Percentiles rank a stretch among this genome's conserved stretches.
Conservation (phyloP, 2,113 vertebrate species). For the Dryoscopus gambensis region DNA sequence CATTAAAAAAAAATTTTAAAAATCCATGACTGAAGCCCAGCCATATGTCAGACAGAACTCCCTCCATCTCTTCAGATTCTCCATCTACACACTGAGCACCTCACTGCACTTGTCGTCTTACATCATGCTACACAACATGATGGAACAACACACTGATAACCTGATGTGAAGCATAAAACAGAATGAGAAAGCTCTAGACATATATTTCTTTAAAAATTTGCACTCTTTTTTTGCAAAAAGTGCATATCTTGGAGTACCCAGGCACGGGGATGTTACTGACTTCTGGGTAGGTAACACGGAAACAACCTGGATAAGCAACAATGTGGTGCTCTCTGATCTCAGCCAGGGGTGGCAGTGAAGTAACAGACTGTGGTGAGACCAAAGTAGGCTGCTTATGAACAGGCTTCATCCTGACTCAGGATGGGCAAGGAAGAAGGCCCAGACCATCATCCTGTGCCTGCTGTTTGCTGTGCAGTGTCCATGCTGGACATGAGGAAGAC, state of each 20-base stretch:
- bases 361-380: not conserved
- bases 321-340: fast-evolving
- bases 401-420: not conserved
- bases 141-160: not conserved
- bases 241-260: not conserved
- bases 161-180: not conserved
- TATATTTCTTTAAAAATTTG: not conserved
- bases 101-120: not conserved
- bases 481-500: not conserved
- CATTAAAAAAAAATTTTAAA: not conserved
- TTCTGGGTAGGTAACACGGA: not conserved
- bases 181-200: not conserved
- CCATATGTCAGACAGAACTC: not conserved
- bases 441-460: not conserved
- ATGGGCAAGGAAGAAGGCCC: not conserved
- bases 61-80: not conserved
- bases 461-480: fast-evolving
- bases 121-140: not conserved
- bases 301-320: not conserved
- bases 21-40: not conserved
- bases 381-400: not conserved
- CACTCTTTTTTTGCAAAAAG: not conserved
- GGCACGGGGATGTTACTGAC: not conserved
- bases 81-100: not conserved
- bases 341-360: not conserved